Evolutionary conservation across 2,888 invertebrate species (phyloP).

Genomic region (Diadegma fenestrale): DNA sequence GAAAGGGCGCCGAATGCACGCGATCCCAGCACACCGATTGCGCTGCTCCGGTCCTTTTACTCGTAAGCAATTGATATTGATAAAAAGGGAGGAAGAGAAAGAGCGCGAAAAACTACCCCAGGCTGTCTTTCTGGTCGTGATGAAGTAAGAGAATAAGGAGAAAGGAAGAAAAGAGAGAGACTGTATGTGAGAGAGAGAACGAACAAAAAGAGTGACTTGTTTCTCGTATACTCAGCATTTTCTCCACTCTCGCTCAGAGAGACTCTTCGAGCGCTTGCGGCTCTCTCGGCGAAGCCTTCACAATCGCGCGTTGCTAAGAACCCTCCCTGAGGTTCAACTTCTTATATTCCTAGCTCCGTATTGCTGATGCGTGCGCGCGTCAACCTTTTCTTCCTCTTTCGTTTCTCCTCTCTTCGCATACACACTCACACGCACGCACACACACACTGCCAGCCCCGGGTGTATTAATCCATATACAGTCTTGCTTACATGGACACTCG

Average conservation of each 20-base stretch:
- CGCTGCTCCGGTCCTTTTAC: not conserved
- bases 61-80: conserved; percentile 10
- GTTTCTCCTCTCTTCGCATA: not conserved
- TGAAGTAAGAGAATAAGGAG: conserved; percentile 12
- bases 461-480: not conserved
- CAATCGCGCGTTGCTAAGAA: conserved; percentile 50
- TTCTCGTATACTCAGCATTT: conserved; percentile 53
- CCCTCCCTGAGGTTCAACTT: conserved; percentile 55
- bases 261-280: conserved; percentile 28
- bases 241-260: conserved; percentile 51
- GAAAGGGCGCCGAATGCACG: conserved; percentile 25
- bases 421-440: not conserved
- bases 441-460: not conserved
- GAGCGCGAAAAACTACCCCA: conserved; percentile 56
- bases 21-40: not conserved
- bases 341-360: conserved; percentile 48
- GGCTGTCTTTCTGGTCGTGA: conserved; percentile 45
- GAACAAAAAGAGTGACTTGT: conserved; percentile 60
- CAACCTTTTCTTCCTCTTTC: conserved; percentile 17
- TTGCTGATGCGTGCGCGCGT: conserved; percentile 46
- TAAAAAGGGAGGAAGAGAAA: conserved; percentile 20
- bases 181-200: not conserved
- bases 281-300: conserved; percentile 40
- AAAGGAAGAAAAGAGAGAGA: not conserved
- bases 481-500: conserved; percentile 13